A percentile compares a stretch with the other conserved stretches of the same genome.
These are phyloP conservation scores for Camptogramma bilineatum DNA, from an alignment of 2,888 invertebrate species.

Conservation along the genomic window DNA sequence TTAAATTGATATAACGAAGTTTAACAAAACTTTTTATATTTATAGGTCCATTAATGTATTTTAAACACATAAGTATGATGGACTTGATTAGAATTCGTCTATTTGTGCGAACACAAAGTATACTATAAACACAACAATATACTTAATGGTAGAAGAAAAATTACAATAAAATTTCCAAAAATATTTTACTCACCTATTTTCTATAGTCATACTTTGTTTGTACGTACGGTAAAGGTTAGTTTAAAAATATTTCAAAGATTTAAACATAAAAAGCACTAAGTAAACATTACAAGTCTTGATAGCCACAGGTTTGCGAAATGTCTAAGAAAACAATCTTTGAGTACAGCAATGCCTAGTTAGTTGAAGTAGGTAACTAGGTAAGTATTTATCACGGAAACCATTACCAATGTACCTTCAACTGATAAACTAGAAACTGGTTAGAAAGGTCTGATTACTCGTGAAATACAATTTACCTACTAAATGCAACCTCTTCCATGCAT, in stretches of 20 bases:
- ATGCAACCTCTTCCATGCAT: not conserved
- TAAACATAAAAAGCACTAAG: not conserved
- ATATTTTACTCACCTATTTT: too few relatives aligned
- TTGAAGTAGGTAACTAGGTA: slow-evolving; percentile 1
- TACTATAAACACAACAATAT: too few relatives aligned
- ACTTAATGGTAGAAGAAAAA: too few relatives aligned
- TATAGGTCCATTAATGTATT: too few relatives aligned
- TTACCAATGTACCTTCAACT: not conserved
- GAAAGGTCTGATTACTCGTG: not conserved
- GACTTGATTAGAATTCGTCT: too few relatives aligned
- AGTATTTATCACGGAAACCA: not conserved
- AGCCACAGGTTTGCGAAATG: not conserved
- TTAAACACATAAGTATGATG: too few relatives aligned
- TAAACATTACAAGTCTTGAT: not conserved
- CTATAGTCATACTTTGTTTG: too few relatives aligned
- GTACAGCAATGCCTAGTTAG: not conserved
- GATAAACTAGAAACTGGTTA: not conserved
- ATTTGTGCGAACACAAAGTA: too few relatives aligned
- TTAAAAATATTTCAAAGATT: not conserved
- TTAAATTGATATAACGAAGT: not conserved
- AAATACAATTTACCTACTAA: not conserved
- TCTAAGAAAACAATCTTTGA: not conserved
- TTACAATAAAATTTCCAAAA: too few relatives aligned
- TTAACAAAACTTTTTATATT: too few relatives aligned
- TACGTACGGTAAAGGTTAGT: too few relatives aligned